Base-by-base conservation (phyloP, 2,888 invertebrate species). In the Hipparchia sbordonii region DNA sequence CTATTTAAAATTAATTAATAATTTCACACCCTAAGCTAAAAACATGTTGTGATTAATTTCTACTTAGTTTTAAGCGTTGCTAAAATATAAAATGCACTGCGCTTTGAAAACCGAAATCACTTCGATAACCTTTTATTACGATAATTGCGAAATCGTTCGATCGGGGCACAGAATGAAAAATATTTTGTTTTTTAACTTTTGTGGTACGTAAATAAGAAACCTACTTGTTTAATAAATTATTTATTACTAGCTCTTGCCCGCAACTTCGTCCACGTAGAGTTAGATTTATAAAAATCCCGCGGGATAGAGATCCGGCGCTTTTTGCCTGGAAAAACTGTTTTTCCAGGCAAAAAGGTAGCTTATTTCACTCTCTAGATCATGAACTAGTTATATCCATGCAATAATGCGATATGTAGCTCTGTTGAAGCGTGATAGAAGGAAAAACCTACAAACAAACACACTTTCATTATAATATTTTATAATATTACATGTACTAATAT, bases 71-170 rank as follows among this genome's bases (percentile, higher is more conserved):
- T 12, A 46, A 45, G n/a, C n/a, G 61, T 13, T 13, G n/a, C 7
- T 56, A 61, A 1, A 39, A 39, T 46, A n/a, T 6, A 8, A 61
- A 57, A 13, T 23, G 23, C 23, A 10, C 9, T 23, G 59, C 57
- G 57, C 59, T 9, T 61, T 46, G 39, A 2, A 5, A 4, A 12
- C 61, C 45, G 7, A 39, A n/a, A 61, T 61, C 61, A 12, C 7
- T 46, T 46, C 7, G 61, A 61, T 61, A 61, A 61, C 61, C 61
- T 61, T 61, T 61, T 2, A 45, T n/a, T 45, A 12, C 61, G 45
- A 61, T 61, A 7, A 45, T n/a, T 45, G 6, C 61, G 45, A 61
- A 12, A 45, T n/a, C 45, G 7, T 2, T 45, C 45, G 61, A 12
- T 45, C 12, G 9, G n/a, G 33, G 33, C 33, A 0, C 9, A 60